Evolutionary conservation across 2,888 invertebrate species (phyloP).

Genomic region (Aelia acuminata): DNA sequence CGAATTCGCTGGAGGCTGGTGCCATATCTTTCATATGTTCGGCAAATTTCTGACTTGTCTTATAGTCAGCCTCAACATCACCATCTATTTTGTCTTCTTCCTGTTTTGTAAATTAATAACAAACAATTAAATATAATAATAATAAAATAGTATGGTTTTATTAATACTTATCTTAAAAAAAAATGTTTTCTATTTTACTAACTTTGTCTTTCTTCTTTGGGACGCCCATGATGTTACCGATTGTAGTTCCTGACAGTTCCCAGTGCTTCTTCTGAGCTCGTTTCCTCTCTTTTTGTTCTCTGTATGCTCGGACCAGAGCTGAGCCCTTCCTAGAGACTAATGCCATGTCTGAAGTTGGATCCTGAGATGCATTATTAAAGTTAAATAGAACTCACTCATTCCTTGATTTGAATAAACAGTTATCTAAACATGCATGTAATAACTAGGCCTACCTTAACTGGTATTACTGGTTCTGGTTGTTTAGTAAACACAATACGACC

Average conservation of each 20-base stretch:
- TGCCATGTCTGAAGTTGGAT: constrained; percentile 98
- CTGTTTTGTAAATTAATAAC: constrained; percentile 3
- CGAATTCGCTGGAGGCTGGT: constrained; percentile 85
- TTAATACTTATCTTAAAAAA: too few species aligned
- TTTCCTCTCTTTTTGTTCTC: constrained; percentile 96
- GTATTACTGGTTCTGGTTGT: constrained; percentile 98
- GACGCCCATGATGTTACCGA: constrained; percentile 98
- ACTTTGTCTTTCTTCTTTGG: constrained; percentile 79
- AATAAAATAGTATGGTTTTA: too few species aligned
- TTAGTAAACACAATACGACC: constrained; percentile 99
- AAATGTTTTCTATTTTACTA: constrained; percentile 49
- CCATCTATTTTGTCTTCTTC: constrained; percentile 72
- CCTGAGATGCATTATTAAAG: constrained; percentile 70
- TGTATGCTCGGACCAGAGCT: constrained; percentile 86
- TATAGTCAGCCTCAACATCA: constrained; percentile 86
- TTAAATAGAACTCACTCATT: too few species aligned
- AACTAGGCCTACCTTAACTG: constrained; percentile 76
- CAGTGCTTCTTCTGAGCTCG: constrained; percentile 99
- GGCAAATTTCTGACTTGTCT: constrained; percentile 96
- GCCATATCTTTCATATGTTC: constrained; percentile 85
- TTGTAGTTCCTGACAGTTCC: constrained; percentile 96
- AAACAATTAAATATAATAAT: neutral
- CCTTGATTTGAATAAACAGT: neutral
- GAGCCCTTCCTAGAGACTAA: constrained; percentile 95
- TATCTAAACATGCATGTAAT: too few species aligned